phyloP scores from a whole-genome alignment of 2,797 vertebrate species.

The Halcyon leucocephala region DNA sequence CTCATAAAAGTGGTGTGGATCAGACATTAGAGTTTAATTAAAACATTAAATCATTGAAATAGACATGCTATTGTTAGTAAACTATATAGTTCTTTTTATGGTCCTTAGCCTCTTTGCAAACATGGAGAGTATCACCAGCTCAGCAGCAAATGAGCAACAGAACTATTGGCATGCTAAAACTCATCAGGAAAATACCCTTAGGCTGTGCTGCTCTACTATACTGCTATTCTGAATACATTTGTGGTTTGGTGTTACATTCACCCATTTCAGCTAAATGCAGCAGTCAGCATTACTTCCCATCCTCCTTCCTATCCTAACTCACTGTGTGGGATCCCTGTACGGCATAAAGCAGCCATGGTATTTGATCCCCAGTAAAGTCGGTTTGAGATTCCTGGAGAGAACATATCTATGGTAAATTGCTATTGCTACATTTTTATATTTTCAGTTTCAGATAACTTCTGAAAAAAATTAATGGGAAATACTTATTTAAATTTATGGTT shows the following conservation, averaged over 20 bases:
- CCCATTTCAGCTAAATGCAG: not conserved
- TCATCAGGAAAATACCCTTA: constrained; percentile 39
- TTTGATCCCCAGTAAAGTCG: not conserved
- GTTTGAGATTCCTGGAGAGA: not conserved
- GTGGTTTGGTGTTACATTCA: constrained; percentile 3
- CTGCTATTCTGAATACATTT: not conserved
- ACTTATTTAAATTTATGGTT: not conserved
- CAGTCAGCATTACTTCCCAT: not conserved
- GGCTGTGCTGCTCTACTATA: not conserved
- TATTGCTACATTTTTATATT: not conserved
- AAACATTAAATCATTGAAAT: not conserved
- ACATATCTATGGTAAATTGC: not conserved
- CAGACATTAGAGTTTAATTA: not conserved
- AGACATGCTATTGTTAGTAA: not conserved
- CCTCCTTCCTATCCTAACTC: not conserved
- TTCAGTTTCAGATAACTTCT: not conserved
- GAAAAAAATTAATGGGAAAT: not conserved
- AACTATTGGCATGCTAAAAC: not conserved
- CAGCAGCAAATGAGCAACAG: constrained; percentile 11
- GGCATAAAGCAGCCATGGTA: not conserved
- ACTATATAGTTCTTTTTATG: not conserved
- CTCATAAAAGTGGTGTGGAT: not conserved
- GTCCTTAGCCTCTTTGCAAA: not conserved
- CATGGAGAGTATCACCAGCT: not conserved
- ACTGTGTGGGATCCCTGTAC: not conserved